Percentiles rank a stretch among this genome's conserved stretches.
Conservation (phyloP, 2,113 vertebrate genomes). For the Barbus barbus region DNA sequence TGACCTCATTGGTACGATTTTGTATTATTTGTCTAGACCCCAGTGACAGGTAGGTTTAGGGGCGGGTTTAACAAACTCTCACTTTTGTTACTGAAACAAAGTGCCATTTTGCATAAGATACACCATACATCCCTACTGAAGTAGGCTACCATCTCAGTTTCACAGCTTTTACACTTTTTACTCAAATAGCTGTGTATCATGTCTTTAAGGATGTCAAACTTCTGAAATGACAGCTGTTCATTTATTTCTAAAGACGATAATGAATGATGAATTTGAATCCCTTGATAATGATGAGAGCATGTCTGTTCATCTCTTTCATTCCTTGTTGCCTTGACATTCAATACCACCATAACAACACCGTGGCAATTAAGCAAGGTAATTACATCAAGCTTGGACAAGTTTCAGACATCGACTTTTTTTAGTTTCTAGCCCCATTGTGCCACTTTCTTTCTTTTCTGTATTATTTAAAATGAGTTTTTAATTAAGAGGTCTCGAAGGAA, state of each 20-base stretch:
- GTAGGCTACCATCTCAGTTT: no score
- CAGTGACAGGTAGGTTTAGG: no score
- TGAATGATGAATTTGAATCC: not conserved
- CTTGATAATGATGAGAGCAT: not conserved
- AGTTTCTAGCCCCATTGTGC: not conserved
- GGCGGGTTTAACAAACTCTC: no score
- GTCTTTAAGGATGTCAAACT: not conserved
- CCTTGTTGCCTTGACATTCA: no score
- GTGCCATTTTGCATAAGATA: no score
- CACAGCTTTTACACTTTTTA: no score
- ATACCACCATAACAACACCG: not conserved
- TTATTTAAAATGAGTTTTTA: not conserved
- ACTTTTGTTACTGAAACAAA: no score
- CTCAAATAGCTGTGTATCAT: no score
- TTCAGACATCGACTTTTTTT: not conserved
- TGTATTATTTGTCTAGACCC: no score
- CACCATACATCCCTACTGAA: no score
- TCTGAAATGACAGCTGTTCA: not conserved
- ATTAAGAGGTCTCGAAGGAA: not conserved
- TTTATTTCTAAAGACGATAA: not conserved
- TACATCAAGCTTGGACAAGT: slow-evolving; percentile 9
- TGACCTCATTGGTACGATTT: no score
- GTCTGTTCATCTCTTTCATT: no score
- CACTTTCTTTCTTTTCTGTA: not conserved
- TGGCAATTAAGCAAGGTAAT: not conserved